Conservation (phyloP, 2,113 vertebrate genomes). For the Noturus placidus region DNA sequence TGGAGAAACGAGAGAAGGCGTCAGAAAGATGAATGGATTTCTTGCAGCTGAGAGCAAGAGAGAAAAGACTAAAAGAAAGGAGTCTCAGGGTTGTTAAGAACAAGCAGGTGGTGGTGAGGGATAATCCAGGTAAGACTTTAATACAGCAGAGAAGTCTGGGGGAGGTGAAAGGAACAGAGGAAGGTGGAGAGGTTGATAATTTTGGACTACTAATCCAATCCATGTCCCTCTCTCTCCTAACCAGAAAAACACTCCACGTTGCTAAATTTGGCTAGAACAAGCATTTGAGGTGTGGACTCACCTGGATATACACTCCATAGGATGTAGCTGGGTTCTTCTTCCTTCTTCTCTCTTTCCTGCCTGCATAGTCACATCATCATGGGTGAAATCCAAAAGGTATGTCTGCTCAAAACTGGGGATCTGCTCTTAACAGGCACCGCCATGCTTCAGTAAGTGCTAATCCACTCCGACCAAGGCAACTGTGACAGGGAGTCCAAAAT, state of each 20-base stretch:
- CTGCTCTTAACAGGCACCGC: background rate
- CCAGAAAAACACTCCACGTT: slow-evolving; percentile 27
- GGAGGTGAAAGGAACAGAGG: slow-evolving; percentile 66
- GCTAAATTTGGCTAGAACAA: slow-evolving; percentile 2
- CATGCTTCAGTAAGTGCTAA: background rate
- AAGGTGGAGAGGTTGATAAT: slow-evolving; percentile 74
- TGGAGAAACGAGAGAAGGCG: background rate
- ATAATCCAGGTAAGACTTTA: slow-evolving; percentile 87
- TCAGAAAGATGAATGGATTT: background rate
- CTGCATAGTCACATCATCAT: slow-evolving; percentile 64
- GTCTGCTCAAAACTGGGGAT: slow-evolving; percentile 30
- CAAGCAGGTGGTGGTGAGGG: slow-evolving; percentile 79
- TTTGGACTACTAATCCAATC: slow-evolving; percentile 78
- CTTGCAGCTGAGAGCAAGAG: background rate
- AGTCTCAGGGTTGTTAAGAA: slow-evolving; percentile 48
- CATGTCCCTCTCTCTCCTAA: slow-evolving; percentile 60
- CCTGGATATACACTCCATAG: slow-evolving; percentile 60
- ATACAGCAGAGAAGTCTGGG: slow-evolving; percentile 58
- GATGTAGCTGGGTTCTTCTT: slow-evolving; percentile 66
- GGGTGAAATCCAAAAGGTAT: slow-evolving; percentile 85
- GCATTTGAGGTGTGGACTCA: slow-evolving; percentile 26
- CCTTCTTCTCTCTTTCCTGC: slow-evolving; percentile 50
- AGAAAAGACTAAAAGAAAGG: slow-evolving; percentile 25
- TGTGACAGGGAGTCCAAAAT: background rate
- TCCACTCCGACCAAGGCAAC: background rate